Conservation (phyloP, 2,888 invertebrate species). For the Drosophila flavopinicola region DNA sequence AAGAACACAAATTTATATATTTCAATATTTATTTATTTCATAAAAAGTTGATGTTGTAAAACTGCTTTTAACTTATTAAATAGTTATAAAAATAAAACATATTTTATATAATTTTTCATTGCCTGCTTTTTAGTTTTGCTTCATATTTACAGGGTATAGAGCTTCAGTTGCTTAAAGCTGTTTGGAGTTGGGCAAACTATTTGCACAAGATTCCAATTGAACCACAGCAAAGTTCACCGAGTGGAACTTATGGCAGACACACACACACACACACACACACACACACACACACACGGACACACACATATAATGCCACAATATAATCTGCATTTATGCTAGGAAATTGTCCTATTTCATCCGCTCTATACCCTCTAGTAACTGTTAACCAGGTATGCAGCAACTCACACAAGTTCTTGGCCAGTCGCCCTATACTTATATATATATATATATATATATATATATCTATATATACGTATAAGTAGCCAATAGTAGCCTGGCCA, state of each 20-base stretch:
- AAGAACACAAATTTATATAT: no score
- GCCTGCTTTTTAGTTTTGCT: no score
- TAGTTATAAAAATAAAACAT: no score
- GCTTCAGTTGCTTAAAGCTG: neutral
- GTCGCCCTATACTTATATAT: no score
- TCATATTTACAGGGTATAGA: neutral
- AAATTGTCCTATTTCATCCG: neutral
- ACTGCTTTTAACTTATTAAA: no score
- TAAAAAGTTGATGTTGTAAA: no score
- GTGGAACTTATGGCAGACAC: neutral
- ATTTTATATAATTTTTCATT: no score
- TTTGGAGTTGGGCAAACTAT: neutral
- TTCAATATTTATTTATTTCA: no score
- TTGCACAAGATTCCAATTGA: neutral
- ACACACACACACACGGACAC: neutral
- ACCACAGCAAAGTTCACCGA: neutral
- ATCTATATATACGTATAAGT: neutral
- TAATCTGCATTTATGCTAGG: conserved; percentile 13
- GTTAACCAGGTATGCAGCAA: no score
- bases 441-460: no score
- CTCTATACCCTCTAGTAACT: no score
- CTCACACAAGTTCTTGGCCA: neutral
- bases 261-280: conserved; percentile 5
- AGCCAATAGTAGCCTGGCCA: neutral
- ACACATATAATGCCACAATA: neutral